Conservation (phyloP, 2,113 vertebrate species). For the Rhea pennata region DNA sequence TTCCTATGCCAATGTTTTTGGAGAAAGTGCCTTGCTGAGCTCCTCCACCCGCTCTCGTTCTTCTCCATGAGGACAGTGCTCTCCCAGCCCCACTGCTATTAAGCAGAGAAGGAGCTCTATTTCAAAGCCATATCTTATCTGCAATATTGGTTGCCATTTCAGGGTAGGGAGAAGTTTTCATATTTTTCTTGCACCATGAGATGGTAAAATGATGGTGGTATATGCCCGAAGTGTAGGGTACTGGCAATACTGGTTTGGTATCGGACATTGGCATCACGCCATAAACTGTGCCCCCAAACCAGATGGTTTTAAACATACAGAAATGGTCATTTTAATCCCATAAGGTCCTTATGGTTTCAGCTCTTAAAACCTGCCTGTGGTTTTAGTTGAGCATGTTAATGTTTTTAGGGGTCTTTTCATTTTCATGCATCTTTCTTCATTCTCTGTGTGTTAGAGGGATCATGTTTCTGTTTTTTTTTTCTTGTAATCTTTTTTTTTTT, state of each 20-base stretch:
- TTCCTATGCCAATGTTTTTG: constrained; percentile 91
- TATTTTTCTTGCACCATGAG: background rate
- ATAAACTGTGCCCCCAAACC: background rate
- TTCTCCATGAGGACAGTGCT: constrained; percentile 60
- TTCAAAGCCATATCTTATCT: constrained; percentile 36
- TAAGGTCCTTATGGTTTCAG: background rate
- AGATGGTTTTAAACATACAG: background rate
- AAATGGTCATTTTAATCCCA: background rate
- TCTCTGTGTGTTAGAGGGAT: background rate
- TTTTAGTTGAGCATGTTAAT: background rate
- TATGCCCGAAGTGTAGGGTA: background rate
- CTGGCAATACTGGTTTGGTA: background rate
- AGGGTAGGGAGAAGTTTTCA: background rate
- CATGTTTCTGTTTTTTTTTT: background rate
- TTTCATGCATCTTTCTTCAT: background rate
- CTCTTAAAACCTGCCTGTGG: background rate
- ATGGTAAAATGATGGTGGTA: background rate
- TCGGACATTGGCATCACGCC: background rate
- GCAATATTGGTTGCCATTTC: background rate
- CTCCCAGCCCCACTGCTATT: background rate
- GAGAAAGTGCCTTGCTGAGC: constrained; percentile 80
- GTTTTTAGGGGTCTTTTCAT: background rate
- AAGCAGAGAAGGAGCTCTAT: background rate
- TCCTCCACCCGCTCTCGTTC: constrained; percentile 79
- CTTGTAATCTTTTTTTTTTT: background rate